phyloP scores from a whole-genome alignment of 2,888 invertebrate genomes.

The Pollenia amentaria region DNA sequence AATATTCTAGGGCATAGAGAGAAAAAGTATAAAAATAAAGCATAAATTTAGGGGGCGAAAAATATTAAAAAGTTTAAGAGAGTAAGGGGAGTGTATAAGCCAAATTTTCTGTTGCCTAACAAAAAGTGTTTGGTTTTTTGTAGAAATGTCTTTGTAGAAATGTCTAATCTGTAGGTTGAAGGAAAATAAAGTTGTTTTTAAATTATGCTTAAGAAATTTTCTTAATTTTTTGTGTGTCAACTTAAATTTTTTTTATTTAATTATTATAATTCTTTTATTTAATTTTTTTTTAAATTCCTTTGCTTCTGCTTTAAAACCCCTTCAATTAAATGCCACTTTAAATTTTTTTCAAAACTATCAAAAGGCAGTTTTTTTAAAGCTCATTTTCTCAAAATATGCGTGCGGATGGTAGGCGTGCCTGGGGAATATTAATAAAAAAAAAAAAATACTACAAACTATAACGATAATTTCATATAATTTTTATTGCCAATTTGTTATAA shows the following conservation, averaged over 20 bases:
- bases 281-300: too few species aligned
- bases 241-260: too few species aligned
- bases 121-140: constrained; percentile 1
- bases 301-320: too few species aligned
- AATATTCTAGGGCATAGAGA: too few species aligned
- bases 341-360: neutral
- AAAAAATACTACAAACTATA: constrained; percentile 5
- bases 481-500: constrained; percentile 67
- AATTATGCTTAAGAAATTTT: too few species aligned
- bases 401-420: constrained; percentile 55
- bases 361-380: neutral
- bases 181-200: too few species aligned
- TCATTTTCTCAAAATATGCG: constrained; percentile 21
- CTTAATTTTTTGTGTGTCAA: too few species aligned
- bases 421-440: constrained; percentile 55
- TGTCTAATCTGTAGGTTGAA: neutral
- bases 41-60: neutral
- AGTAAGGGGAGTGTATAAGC: neutral
- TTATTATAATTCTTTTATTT: too few species aligned
- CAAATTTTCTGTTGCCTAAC: constrained; percentile 22
- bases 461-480: constrained; percentile 50
- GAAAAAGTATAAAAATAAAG: too few species aligned
- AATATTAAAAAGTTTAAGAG: neutral
- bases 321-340: neutral
- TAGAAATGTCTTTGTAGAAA: neutral